Base-by-base conservation (phyloP, 2,113 vertebrate genomes). In the Nansenia antarctica region DNA sequence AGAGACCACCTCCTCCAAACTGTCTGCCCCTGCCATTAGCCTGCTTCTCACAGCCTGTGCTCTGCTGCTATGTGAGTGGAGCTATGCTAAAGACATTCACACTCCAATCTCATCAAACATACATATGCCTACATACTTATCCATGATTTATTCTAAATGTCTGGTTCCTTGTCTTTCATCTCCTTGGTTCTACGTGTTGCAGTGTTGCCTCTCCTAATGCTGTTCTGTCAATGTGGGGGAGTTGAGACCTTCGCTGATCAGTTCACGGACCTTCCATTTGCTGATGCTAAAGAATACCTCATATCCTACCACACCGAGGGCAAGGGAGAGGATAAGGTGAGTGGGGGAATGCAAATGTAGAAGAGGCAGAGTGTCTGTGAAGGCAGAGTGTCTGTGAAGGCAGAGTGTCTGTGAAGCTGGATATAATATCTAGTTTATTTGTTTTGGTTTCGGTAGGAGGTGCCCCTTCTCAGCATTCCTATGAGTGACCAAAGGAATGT, bases 271-370 rank as follows among this genome's bases (percentile, higher is more conserved):
- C 9, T 92, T 20, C 87, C 89, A 26, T 89, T 85, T 39, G n/a
- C n/a, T n/a, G 82, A 86, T 11, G 70, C 82, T 14, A 93, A 94
- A 72, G 93, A 92, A 91, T 86, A 68, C 89, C 92, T 81, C 87
- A 94, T 65, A 45, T 20, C 90, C 0, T 94, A 94, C 90, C 91
- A 91, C 67, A 91, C 93, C 55, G 94, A 96, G 87, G 93, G 92
- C 57, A 93, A 91, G 15, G 94, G 94, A 18, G 91, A 95, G 72
- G 93, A 94, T 70, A 90, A 83, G 87, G 96, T 98, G 73, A 88
- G 73, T 30, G 12, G 22, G 20, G n/a, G n/a, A n/a, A n/a, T n/a
- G n/a, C n/a, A n/a, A n/a, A n/a, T n/a, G n/a, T n/a, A n/a, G n/a
- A n/a, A n/a, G n/a, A n/a, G n/a, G n/a, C n/a, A n/a, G n/a, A n/a